Evolutionary conservation across 2,888 invertebrate genomes (phyloP).

Genomic region (Drosophila gaucha): DNA sequence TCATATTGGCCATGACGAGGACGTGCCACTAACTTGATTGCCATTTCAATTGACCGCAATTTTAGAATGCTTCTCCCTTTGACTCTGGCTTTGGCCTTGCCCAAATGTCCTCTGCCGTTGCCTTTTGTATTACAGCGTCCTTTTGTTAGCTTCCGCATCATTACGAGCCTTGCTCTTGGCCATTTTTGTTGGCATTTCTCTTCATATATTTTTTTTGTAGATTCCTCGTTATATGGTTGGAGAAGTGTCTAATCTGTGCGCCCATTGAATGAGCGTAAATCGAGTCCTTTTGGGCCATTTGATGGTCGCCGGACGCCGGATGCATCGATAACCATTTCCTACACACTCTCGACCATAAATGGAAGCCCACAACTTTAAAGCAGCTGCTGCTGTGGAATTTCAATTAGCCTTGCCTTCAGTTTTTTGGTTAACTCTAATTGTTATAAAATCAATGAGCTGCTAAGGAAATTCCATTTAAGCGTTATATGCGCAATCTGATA

Average conservation of each 20-base stretch:
- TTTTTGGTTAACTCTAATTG: constrained; percentile 46
- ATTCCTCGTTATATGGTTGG: constrained; percentile 45
- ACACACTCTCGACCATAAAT: constrained; percentile 27
- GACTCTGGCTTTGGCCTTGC: constrained; percentile 25
- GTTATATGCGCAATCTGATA: constrained; percentile 68
- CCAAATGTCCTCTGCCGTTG: constrained; percentile 31
- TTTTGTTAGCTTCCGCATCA: constrained; percentile 78
- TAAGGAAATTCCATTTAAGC: constrained; percentile 48
- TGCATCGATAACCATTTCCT: constrained; percentile 77
- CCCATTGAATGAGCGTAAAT: constrained; percentile 54
- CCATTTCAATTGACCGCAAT: constrained; percentile 80
- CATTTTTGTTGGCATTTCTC: constrained; percentile 41
- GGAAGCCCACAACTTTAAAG: constrained; percentile 14
- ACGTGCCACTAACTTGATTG: constrained; percentile 79
- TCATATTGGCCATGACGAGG: constrained; percentile 64
- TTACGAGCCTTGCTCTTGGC: constrained; percentile 68
- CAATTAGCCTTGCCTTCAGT: constrained; percentile 57
- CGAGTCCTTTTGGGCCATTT: constrained; percentile 18
- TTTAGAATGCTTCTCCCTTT: constrained; percentile 64
- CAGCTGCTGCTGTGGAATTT: constrained; percentile 55
- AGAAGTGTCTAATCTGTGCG: constrained; percentile 66
- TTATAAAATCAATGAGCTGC: constrained; percentile 48
- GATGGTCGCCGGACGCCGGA: constrained; percentile 66
- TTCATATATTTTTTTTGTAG: constrained; percentile 9
- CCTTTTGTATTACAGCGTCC: constrained; percentile 64